phyloP scores from a whole-genome alignment of 2,797 vertebrate species.

The Antrozous pallidus region DNA sequence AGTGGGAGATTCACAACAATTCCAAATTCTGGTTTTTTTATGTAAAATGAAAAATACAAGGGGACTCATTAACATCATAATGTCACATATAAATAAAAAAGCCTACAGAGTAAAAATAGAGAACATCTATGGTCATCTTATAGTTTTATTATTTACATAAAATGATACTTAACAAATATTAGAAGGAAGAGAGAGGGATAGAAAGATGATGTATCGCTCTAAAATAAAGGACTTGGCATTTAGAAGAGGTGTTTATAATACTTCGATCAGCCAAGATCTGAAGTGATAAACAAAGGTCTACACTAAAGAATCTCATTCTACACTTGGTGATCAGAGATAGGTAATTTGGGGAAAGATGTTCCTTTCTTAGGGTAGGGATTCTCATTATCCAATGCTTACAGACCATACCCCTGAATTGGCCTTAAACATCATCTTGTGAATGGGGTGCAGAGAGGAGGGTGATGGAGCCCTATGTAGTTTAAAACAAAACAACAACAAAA shows the following conservation, averaged over 20 bases:
- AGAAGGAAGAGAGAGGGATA: neutral
- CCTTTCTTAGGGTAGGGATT: neutral
- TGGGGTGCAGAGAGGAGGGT: rapidly evolving
- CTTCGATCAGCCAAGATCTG: neutral
- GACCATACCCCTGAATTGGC: neutral
- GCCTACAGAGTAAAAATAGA: neutral
- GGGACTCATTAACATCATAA: neutral
- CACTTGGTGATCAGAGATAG: neutral
- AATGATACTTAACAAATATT: neutral
- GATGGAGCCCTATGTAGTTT: neutral
- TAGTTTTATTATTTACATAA: neutral
- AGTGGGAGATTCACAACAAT: neutral
- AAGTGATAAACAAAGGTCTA: neutral
- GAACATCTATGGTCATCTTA: neutral
- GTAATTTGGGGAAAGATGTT: neutral
- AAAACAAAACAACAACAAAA: neutral
- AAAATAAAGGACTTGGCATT: neutral
- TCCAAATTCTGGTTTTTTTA: neutral
- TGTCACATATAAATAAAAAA: neutral
- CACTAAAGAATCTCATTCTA: neutral
- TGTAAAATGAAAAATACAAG: neutral
- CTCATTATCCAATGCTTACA: neutral
- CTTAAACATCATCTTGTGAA: neutral
- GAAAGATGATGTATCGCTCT: neutral
- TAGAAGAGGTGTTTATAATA: neutral